Base-by-base conservation (phyloP, 2,113 vertebrate genomes). In the Trochalopteron elliotii region DNA sequence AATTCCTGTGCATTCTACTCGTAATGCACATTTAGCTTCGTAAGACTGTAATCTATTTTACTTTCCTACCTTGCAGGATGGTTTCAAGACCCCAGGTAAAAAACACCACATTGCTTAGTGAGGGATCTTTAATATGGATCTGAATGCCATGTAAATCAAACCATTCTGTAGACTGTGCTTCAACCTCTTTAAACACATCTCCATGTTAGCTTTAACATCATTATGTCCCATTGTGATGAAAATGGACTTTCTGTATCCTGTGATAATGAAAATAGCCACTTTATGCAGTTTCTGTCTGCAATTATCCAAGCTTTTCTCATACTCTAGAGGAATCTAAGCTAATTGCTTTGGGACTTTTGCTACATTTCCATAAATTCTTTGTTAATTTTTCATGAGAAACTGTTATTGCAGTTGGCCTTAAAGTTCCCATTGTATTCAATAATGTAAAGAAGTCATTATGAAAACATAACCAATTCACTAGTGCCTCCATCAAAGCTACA, bases 301-400 rank as follows among this genome's bases (percentile, higher is more conserved):
- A 98, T 98, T 98, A 98, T 97, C 97, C 91, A 95, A 83, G 97
- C 98, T 98, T 98, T 98, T 93, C 97, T 98, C 94, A 94, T 97
- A 89, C 98, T 98, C 98, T 76, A 82, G 98, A 98, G 98, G 98
- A 98, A 98, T 98, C 97, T 97, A 97, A 98, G 97, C 97, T 98
- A 98, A 98, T 98, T 98, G 98, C 98, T 98, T 97, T 98, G 98
- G 98, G 98, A 98, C 96, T 97, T 98, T 94, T 95, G 93, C 93
- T 97, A 97, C 97, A 98, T 98, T 98, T 98, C 98, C 98, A 98
- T 98, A 98, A 98, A 98, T 98, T 98, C 98, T 97, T 97, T 97
- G 97, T 98, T 98, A 98, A 98, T 98, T 98, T 98, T 98, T 98
- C 97, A 98, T 98, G 98, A 98, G 98, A 97, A 97, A 98, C 93